These are phyloP conservation scores for Pterocles orientalis DNA, from an alignment of 2,113 vertebrate species.

Conservation along the genomic window DNA sequence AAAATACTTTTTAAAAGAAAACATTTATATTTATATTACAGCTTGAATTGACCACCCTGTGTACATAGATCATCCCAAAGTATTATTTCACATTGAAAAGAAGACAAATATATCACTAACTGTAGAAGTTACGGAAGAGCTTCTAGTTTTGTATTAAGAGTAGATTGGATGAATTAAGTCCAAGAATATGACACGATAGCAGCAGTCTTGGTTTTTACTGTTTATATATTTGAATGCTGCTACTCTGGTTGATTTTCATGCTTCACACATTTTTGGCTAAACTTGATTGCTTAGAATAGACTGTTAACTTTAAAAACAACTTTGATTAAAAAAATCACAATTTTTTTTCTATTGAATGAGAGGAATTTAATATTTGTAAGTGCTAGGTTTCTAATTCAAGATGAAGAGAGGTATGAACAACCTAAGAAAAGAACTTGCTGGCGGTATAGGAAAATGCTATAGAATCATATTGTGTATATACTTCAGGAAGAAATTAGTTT, in stretches of 20 bases:
- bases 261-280: conserved; percentile 67
- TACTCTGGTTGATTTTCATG: conserved; percentile 63
- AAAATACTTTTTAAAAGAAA: conserved; percentile 79
- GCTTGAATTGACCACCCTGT: conserved; percentile 89
- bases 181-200: conserved; percentile 56
- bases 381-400: conserved; percentile 76
- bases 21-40: conserved; percentile 90
- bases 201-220: conserved; percentile 70
- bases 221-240: conserved; percentile 75
- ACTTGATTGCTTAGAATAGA: conserved; percentile 76
- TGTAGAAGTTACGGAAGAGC: conserved; percentile 88
- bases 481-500: conserved; percentile 78
- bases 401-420: conserved; percentile 82
- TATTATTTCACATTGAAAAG: conserved; percentile 99
- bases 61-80: conserved; percentile 94
- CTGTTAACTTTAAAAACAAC: conserved; percentile 85
- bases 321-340: conserved; percentile 66
- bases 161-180: conserved; percentile 69
- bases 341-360: conserved; percentile 59
- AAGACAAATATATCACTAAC: conserved; percentile 86
- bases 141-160: conserved; percentile 93
- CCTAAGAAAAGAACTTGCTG: conserved; percentile 92
- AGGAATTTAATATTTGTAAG: conserved; percentile 60
- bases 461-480: conserved; percentile 71
- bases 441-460: conserved; percentile 84